phyloP scores from a whole-genome alignment of 2,888 invertebrate species.

The Tetrapedia diversipes region DNA sequence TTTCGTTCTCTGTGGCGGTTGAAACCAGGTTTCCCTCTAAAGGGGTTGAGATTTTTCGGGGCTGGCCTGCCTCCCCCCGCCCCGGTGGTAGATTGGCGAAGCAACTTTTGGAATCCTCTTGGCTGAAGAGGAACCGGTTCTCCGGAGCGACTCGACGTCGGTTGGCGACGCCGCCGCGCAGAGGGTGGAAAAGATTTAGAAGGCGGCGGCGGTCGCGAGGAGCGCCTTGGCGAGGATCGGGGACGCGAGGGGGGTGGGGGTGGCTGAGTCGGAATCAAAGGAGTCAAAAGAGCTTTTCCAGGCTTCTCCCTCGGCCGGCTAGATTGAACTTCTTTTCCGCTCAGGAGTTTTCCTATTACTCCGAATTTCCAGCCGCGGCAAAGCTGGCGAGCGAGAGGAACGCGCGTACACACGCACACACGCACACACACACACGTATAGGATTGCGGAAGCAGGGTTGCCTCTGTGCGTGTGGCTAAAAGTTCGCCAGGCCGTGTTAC shows the following conservation, averaged over 20 bases:
- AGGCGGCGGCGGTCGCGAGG: conserved; percentile 50
- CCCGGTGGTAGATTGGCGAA: conserved; percentile 72
- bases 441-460: background rate
- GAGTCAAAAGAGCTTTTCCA: conserved; percentile 80
- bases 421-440: background rate
- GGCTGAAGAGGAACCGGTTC: conserved; percentile 56
- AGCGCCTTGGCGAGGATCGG: background rate
- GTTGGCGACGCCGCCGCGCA: conserved; percentile 52
- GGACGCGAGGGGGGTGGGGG: conserved; percentile 30
- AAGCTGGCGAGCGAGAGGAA: conserved; percentile 64
- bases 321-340: conserved; percentile 81
- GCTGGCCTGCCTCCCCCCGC: no score
- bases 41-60: conserved; percentile 61
- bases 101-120: conserved; percentile 73
- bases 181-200: conserved; percentile 53
- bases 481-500: conserved; percentile 42
- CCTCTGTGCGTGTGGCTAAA: conserved; percentile 52
- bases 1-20: conserved; percentile 60
- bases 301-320: conserved; percentile 69
- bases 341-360: conserved; percentile 82
- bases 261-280: conserved; percentile 76
- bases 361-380: conserved; percentile 77
- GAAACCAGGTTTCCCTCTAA: conserved; percentile 27
- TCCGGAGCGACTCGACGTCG: conserved; percentile 45
- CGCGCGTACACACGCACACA: conserved; percentile 30